A percentile compares a stretch with the other conserved stretches of the same genome.
Evolutionary conservation across 2,797 vertebrate species (phyloP).

Genomic region (Megalops cyprinoides): DNA sequence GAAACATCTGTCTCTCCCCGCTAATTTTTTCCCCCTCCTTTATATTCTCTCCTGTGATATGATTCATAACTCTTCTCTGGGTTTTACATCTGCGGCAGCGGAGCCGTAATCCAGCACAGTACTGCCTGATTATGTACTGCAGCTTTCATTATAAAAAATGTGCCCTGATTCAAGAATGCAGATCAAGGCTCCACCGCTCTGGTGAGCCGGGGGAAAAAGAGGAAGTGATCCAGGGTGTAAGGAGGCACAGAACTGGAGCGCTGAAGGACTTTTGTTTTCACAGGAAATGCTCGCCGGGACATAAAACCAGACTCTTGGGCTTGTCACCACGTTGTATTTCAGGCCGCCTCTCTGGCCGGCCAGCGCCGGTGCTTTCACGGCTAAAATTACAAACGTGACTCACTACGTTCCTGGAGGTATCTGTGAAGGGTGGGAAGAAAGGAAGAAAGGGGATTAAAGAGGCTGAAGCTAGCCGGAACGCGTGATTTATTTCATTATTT

Average conservation of each 20-base stretch:
- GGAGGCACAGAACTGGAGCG: constrained; percentile 48
- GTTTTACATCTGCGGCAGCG: neutral
- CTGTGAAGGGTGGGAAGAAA: neutral
- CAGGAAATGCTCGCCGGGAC: constrained; percentile 60
- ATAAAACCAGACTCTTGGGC: constrained; percentile 60
- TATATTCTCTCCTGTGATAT: constrained; percentile 43
- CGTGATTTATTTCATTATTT: constrained; percentile 11
- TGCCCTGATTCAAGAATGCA: neutral
- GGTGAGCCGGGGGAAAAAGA: neutral
- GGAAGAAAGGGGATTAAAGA: neutral
- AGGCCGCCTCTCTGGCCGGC: constrained; percentile 43
- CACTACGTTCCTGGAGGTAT: constrained; percentile 46
- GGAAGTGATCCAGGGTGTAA: constrained; percentile 54
- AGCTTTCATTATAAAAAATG: neutral
- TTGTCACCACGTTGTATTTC: constrained; percentile 67
- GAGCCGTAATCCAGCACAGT: neutral
- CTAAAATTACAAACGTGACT: constrained; percentile 64
- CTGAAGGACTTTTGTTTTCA: constrained; percentile 63
- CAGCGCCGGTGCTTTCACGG: constrained; percentile 57
- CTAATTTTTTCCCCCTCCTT: constrained; percentile 37
- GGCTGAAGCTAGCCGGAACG: neutral
- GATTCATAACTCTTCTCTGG: constrained; percentile 37
- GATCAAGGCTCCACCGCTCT: neutral
- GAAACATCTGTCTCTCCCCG: constrained; percentile 71
- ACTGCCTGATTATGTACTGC: neutral